phyloP scores from a whole-genome alignment of 2,888 invertebrate genomes.

The Dexiosoma caninum region DNA sequence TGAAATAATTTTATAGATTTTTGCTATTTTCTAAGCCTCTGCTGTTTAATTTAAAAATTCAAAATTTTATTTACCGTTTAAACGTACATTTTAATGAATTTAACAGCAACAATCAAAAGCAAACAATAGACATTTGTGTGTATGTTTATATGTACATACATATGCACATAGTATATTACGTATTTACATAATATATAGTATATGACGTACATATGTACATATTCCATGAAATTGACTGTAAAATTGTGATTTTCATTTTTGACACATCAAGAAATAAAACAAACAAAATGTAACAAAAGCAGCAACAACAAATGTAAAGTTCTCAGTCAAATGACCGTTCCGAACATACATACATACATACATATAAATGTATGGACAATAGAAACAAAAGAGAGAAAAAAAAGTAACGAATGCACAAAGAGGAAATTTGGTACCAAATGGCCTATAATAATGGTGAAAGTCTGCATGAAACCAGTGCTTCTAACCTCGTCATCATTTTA shows the following conservation, averaged over 20 bases:
- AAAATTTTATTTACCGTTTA: constrained; percentile 32
- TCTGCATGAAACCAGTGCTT: constrained; percentile 15
- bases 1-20: too few species aligned
- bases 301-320: constrained; percentile 5
- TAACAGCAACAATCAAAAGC: constrained; percentile 17
- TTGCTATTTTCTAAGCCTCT: background rate
- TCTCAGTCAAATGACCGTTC: constrained; percentile 1
- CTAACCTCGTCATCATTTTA: constrained; percentile 67
- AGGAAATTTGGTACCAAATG: background rate
- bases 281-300: constrained; percentile 19
- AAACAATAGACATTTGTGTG: background rate
- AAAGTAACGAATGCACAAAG: constrained; percentile 15
- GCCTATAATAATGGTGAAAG: background rate
- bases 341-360: too few species aligned
- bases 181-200: too few species aligned
- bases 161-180: too few species aligned
- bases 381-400: background rate
- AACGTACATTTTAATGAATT: constrained; percentile 49
- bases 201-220: background rate
- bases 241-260: constrained; percentile 25
- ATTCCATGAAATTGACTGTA: background rate
- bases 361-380: background rate
- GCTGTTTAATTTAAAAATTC: constrained; percentile 1
- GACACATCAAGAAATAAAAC: constrained; percentile 18
- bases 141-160: background rate